Evolutionary conservation across 2,888 invertebrate genomes (phyloP).

Genomic region (Eristalis intricaria): DNA sequence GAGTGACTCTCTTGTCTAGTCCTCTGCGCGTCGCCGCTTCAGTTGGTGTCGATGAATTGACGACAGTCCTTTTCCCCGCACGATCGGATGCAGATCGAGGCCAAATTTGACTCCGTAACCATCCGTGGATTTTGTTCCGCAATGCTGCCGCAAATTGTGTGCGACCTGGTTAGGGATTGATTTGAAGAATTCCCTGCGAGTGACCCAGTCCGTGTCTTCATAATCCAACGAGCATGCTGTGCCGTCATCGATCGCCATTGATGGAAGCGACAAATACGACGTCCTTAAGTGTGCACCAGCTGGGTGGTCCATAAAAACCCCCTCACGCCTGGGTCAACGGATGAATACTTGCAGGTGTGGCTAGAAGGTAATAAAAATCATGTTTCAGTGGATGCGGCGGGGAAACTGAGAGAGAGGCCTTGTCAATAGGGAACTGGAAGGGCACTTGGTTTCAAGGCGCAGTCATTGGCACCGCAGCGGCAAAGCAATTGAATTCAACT

Average conservation of each 20-base stretch:
- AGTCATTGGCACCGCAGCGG: not conserved
- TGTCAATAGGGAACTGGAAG: slow-evolving; percentile 51
- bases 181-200: slow-evolving; percentile 17
- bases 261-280: not conserved
- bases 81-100: slow-evolving; percentile 58
- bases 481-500: slow-evolving; percentile 26
- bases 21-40: not conserved
- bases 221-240: not conserved
- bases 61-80: slow-evolving; percentile 2
- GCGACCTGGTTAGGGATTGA: slow-evolving; percentile 55
- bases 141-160: slow-evolving; percentile 37
- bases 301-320: not conserved
- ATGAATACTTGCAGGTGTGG: slow-evolving; percentile 59
- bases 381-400: slow-evolving; percentile 40
- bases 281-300: slow-evolving; percentile 7
- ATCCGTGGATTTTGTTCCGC: slow-evolving; percentile 54
- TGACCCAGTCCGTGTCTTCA: not conserved
- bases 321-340: slow-evolving; percentile 11
- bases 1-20: slow-evolving; percentile 3
- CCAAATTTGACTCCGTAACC: slow-evolving; percentile 32
- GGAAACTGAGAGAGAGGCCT: slow-evolving; percentile 32
- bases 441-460: slow-evolving; percentile 37
- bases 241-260: too few relatives aligned
- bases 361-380: slow-evolving; percentile 65
- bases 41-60: slow-evolving; percentile 47